These are phyloP conservation scores for Montipora efflorescens DNA, from an alignment of 64 coral and sea anemone genomes.

Conservation along the genomic window DNA sequence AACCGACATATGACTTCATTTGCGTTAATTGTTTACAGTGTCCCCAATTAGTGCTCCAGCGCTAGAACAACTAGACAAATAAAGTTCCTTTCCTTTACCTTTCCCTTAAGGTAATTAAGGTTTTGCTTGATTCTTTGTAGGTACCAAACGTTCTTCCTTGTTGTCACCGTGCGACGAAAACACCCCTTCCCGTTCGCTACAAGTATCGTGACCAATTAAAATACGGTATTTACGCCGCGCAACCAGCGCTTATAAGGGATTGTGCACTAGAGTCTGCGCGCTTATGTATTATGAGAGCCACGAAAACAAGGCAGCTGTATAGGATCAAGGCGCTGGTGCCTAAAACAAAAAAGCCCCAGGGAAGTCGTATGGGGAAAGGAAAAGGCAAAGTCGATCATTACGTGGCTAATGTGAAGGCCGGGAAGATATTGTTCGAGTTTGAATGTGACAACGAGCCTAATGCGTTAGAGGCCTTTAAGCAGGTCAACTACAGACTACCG, in stretches of 20 bases:
- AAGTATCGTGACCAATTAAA: constrained; percentile 87
- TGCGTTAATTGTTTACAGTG: too few species aligned
- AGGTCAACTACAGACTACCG: constrained; percentile 83
- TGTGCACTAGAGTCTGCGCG: constrained; percentile 94
- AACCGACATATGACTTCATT: too few species aligned
- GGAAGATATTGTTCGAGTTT: constrained; percentile 94
- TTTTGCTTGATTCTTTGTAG: constrained; percentile 9
- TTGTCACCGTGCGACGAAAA: constrained; percentile 58
- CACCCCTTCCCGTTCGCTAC: constrained; percentile 67
- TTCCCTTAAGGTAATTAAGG: neutral
- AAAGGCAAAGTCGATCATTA: constrained; percentile 94
- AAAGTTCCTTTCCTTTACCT: too few species aligned
- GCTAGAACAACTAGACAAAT: too few species aligned
- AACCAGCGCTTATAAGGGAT: constrained; percentile 83
- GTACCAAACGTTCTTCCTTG: constrained; percentile 31
- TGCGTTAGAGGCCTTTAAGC: constrained; percentile 81
- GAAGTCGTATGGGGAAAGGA: constrained; percentile 98
- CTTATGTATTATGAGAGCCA: constrained; percentile 88
- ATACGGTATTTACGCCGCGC: constrained; percentile 91
- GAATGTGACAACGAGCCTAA: constrained; percentile 92
- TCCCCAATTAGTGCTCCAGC: too few species aligned
- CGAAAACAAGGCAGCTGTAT: constrained; percentile 93
- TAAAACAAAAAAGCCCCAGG: constrained; percentile 87
- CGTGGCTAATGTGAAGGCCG: constrained; percentile 91
- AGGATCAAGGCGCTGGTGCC: constrained; percentile 91